A percentile compares a stretch with the other conserved stretches of the same genome.
Evolutionary conservation across 2,888 invertebrate species (phyloP).

Genomic region (Pomacea canaliculata): DNA sequence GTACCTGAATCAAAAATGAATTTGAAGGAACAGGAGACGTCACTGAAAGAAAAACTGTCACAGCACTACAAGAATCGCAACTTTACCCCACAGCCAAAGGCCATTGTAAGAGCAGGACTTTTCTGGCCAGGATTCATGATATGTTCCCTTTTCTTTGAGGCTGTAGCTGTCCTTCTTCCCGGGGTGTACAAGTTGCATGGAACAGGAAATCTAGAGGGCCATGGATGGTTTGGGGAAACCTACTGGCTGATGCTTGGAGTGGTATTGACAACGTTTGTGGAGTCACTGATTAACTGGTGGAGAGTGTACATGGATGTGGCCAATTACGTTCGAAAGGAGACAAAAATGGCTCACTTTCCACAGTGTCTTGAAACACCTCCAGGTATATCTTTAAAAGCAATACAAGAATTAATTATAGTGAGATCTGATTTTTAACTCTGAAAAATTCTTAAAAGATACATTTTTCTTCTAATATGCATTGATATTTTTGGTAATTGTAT

Average conservation of each 20-base stretch:
- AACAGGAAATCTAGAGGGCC: neutral
- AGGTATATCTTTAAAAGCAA: conserved; percentile 25
- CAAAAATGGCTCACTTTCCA: conserved; percentile 43
- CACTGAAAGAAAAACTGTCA: conserved; percentile 49
- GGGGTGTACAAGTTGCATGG: conserved; percentile 31
- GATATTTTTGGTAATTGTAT: too few relatives aligned
- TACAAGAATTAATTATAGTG: too few relatives aligned
- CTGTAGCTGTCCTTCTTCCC: conserved; percentile 46
- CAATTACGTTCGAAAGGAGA: conserved; percentile 44
- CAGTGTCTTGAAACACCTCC: conserved; percentile 40
- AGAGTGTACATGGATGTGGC: conserved; percentile 39
- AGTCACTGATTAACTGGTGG: conserved; percentile 45
- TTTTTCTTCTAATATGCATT: too few relatives aligned
- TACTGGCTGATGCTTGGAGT: conserved; percentile 25
- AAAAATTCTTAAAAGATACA: too few relatives aligned
- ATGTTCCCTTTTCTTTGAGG: conserved; percentile 42
- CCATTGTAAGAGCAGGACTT: conserved; percentile 40
- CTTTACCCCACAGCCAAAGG: conserved; percentile 44
- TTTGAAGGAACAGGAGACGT: conserved; percentile 7
- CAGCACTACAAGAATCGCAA: conserved; percentile 50
- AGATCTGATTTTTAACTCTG: too few relatives aligned
- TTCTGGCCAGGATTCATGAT: conserved; percentile 43
- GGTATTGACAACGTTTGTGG: conserved; percentile 33
- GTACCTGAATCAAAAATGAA: too few relatives aligned
- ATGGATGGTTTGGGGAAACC: conserved; percentile 4